Evolutionary conservation across 1,140 invertebrate genomes (phyloP).

Genomic region (Aphaenogaster floridana): DNA sequence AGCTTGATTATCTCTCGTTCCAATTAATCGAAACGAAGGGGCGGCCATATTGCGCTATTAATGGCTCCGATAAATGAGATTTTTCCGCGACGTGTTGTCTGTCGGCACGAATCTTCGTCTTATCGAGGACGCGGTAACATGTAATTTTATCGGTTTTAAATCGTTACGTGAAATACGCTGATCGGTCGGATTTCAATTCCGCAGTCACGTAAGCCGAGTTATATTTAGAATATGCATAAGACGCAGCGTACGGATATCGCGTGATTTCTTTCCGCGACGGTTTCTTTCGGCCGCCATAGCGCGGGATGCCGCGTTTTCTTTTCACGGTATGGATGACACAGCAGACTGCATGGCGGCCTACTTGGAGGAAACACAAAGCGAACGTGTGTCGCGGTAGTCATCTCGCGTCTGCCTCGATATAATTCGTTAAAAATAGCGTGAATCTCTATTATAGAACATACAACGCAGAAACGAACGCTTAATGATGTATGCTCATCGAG

Average conservation of each 20-base stretch:
- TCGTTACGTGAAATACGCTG: not conserved
- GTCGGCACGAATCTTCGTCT: not conserved
- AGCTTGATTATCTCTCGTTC: not conserved
- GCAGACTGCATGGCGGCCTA: slow-evolving; percentile 31
- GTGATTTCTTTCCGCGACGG: not conserved
- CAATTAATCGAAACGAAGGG: not conserved
- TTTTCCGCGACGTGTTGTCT: not conserved
- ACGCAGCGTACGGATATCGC: not conserved
- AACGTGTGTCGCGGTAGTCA: not conserved
- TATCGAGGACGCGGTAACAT: not conserved
- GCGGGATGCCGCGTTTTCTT: not conserved
- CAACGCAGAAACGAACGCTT: not conserved
- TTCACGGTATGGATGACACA: slow-evolving; percentile 16
- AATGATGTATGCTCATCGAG: not conserved
- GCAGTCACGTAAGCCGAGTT: not conserved
- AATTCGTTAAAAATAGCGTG: slow-evolving; percentile 25
- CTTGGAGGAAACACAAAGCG: not conserved
- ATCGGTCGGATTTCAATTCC: not conserved
- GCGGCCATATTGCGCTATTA: not conserved
- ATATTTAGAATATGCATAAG: not conserved
- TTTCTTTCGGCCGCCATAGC: not conserved
- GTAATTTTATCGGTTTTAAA: not conserved
- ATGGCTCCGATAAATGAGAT: not conserved
- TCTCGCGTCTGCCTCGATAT: not conserved
- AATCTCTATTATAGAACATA: not conserved